phyloP scores from a whole-genome alignment of 2,113 vertebrate species.

The Chunga burmeisteri region DNA sequence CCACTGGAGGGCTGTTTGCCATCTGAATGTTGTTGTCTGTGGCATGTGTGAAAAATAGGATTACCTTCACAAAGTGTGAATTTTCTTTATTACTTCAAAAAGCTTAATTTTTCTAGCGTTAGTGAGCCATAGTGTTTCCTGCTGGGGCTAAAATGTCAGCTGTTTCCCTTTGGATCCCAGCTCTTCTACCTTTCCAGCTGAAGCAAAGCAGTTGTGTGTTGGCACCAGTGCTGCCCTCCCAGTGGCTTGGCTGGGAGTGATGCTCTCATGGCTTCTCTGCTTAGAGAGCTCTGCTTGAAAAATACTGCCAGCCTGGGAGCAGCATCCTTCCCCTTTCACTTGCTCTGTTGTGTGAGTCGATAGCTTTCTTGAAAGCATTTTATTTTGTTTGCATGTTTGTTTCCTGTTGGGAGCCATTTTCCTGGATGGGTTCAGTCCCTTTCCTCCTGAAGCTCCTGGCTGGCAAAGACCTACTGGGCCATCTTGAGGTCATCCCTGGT shows the following conservation, averaged over 20 bases:
- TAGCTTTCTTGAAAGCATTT: conserved; percentile 26
- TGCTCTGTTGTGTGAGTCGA: neutral
- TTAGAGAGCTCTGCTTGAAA: conserved; percentile 11
- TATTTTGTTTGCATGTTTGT: conserved; percentile 25
- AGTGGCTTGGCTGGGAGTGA: neutral
- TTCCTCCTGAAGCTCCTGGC: conserved; percentile 23
- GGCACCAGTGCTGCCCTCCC: neutral
- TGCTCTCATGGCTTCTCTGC: neutral
- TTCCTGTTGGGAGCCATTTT: conserved; percentile 57
- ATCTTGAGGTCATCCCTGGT: conserved; percentile 65
- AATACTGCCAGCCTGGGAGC: conserved; percentile 14
- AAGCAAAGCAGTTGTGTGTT: neutral
- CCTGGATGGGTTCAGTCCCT: conserved; percentile 16
- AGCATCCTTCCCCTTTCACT: neutral
- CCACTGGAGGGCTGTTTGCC: neutral
- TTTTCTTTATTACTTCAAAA: neutral
- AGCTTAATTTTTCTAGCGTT: neutral
- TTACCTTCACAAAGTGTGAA: neutral
- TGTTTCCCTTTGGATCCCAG: neutral
- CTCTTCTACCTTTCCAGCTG: neutral
- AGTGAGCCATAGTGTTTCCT: neutral
- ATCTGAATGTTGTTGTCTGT: neutral
- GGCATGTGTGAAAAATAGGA: neutral
- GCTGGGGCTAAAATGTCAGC: neutral
- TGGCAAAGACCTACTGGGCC: conserved; percentile 65